Conservation (phyloP, 2,797 vertebrate genomes). For the Salmo trutta region DNA sequence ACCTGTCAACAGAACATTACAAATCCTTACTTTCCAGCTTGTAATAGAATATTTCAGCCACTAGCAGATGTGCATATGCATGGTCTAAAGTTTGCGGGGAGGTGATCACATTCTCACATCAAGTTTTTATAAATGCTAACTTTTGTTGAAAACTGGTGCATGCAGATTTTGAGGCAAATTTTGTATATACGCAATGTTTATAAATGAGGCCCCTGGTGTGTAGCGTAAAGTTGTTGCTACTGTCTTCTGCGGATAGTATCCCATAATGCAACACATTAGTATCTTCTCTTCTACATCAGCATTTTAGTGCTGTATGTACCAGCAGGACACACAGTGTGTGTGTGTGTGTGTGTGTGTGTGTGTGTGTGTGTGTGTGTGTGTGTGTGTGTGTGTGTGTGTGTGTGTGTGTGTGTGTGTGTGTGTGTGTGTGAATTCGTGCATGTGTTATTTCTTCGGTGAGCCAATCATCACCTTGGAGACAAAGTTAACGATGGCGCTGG, state of each 20-base stretch:
- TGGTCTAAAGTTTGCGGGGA: too few relatives aligned
- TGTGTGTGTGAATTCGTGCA: neutral
- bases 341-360: slow-evolving; percentile 15
- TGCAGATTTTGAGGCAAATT: too few relatives aligned
- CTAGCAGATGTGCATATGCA: too few relatives aligned
- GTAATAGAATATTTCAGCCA: too few relatives aligned
- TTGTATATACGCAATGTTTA: neutral
- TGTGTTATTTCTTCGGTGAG: slow-evolving; percentile 79
- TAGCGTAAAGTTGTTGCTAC: neutral
- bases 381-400: slow-evolving; percentile 4
- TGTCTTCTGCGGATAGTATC: slow-evolving; percentile 46
- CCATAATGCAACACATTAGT: slow-evolving; percentile 34
- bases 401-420: slow-evolving; percentile 1
- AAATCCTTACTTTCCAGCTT: too few relatives aligned
- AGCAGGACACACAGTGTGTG: slow-evolving; percentile 2
- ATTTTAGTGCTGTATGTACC: slow-evolving; percentile 21
- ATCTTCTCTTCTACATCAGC: neutral
- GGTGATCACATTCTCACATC: too few relatives aligned
- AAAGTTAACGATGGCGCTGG: slow-evolving; percentile 97
- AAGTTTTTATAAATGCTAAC: too few relatives aligned
- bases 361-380: slow-evolving; percentile 5
- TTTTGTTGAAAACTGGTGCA: too few relatives aligned
- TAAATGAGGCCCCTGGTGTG: neutral
- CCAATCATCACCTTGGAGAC: slow-evolving; percentile 99
- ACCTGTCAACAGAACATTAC: too few relatives aligned